Conservation (phyloP, 2,113 vertebrate genomes). For the Astatoreochromis straeleni region DNA sequence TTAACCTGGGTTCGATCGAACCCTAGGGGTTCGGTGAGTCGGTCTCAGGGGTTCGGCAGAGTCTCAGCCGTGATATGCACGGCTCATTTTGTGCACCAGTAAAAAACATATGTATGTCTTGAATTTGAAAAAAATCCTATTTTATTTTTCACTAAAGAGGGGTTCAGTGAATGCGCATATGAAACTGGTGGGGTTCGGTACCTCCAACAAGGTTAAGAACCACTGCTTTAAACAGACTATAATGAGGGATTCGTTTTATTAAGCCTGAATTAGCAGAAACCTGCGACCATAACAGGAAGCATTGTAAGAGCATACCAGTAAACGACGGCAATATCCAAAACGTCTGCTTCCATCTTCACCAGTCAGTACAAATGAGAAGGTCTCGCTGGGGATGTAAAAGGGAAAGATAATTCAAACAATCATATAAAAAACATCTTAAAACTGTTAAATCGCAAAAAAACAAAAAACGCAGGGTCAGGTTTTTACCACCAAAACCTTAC, state of each 20-base stretch:
- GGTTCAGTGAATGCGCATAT: too few relatives aligned
- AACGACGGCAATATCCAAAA: slow-evolving; percentile 92
- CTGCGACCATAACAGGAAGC: background rate
- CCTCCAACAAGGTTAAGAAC: too few relatives aligned
- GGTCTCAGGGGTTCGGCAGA: too few relatives aligned
- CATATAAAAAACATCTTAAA: background rate
- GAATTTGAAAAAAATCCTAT: too few relatives aligned
- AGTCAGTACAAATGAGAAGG: slow-evolving; percentile 92
- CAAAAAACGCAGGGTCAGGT: background rate
- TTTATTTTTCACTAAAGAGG: too few relatives aligned
- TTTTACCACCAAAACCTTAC: background rate
- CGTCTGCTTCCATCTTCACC: slow-evolving; percentile 92
- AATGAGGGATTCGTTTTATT: background rate
- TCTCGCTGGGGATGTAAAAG: slow-evolving; percentile 76
- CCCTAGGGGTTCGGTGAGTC: too few relatives aligned
- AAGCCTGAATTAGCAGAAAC: background rate
- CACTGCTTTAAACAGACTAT: background rate
- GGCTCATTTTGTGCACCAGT: too few relatives aligned
- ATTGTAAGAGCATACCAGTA: slow-evolving; percentile 77
- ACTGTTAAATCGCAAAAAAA: background rate
- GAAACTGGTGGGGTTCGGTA: too few relatives aligned
- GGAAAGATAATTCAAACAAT: background rate
- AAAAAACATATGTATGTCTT: too few relatives aligned
- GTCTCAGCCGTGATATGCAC: too few relatives aligned
- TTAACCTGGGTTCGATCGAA: too few relatives aligned